Evolutionary conservation across 2,888 invertebrate genomes (phyloP).

Genomic region (Imbricaverruca yamaguchii): DNA sequence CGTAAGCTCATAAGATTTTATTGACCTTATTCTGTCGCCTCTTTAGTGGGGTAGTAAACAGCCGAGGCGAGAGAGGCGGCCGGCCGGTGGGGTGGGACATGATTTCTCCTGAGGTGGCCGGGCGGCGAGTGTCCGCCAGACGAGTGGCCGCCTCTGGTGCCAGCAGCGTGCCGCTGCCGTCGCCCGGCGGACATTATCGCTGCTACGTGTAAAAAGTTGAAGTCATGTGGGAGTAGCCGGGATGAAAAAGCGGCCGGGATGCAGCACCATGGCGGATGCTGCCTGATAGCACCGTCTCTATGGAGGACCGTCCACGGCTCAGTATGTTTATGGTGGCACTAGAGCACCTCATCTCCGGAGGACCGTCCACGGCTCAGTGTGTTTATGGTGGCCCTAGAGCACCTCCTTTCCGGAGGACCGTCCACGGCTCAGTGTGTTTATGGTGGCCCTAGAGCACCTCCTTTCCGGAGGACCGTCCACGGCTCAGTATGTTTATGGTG

Average conservation of each 20-base stretch:
- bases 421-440: no score
- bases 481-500: no score
- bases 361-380: no score
- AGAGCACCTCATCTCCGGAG: no score
- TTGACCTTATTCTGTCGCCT: constrained; percentile 2
- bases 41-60: constrained; percentile 9
- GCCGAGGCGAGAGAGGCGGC: background rate
- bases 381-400: no score
- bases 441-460: no score
- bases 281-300: no score
- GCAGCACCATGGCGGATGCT: no score
- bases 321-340: no score
- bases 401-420: no score
- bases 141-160: background rate
- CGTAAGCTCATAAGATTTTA: constrained; percentile 14
- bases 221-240: background rate
- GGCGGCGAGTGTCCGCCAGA: background rate
- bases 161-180: background rate
- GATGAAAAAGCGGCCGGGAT: background rate
- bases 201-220: background rate
- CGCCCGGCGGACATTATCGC: background rate
- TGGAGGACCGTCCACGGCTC: no score
- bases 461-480: no score
- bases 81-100: background rate
- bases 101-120: background rate